These are phyloP conservation scores for Colinus virginianus DNA, from an alignment of 2,113 vertebrate genomes.

Conservation along the genomic window DNA sequence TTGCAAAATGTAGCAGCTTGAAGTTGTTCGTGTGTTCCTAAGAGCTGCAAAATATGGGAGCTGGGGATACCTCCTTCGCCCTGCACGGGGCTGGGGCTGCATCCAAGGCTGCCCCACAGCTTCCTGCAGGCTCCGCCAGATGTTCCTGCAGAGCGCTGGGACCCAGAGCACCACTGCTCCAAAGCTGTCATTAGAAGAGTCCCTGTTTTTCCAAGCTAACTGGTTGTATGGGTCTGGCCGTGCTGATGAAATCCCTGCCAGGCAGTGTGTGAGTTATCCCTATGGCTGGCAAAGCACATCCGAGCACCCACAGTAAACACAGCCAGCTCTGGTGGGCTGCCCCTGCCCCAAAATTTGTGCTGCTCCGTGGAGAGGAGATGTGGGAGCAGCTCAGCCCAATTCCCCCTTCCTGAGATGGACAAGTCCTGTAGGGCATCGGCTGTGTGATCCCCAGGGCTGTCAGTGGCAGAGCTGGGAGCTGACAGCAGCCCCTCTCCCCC, in stretches of 20 bases:
- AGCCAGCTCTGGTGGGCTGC: background rate
- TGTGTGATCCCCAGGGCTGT: background rate
- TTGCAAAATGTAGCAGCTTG: background rate
- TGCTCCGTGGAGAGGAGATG: background rate
- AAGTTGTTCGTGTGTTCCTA: background rate
- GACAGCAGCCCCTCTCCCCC: background rate
- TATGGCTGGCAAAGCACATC: slow-evolving; percentile 41
- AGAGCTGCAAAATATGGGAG: background rate
- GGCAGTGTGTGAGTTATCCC: slow-evolving; percentile 30
- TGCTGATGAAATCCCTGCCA: slow-evolving; percentile 60
- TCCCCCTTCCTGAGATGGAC: no score
- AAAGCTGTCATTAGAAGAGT: slow-evolving; percentile 66
- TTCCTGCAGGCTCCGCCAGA: background rate
- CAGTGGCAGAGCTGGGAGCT: background rate
- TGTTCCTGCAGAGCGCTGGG: background rate
- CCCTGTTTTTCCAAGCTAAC: slow-evolving; percentile 69
- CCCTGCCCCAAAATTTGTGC: background rate
- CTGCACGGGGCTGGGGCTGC: background rate
- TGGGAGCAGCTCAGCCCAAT: background rate
- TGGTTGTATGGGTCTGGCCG: slow-evolving; percentile 51
- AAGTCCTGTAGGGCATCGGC: no score
- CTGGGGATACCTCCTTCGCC: background rate
- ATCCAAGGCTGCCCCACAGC: background rate
- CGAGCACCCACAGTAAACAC: background rate
- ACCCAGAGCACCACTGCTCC: background rate